These are phyloP conservation scores for Myrmecophaga tridactyla DNA, from an alignment of 2,113 vertebrate genomes.

Conservation along the genomic window DNA sequence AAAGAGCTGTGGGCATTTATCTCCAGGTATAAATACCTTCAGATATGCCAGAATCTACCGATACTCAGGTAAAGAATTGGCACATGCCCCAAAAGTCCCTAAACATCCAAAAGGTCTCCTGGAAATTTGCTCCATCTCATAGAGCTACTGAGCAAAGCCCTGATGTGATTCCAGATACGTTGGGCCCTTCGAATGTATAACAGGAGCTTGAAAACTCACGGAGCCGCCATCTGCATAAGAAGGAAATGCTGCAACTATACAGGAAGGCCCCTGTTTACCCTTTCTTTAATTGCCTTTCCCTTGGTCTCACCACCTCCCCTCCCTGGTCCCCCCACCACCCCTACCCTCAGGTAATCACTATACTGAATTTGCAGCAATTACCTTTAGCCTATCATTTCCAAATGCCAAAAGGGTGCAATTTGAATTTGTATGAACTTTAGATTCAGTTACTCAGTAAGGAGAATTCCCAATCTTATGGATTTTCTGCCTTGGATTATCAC, in stretches of 20 bases:
- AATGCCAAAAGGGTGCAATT: not conserved
- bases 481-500: slow-evolving; percentile 47
- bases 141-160: not conserved
- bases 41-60: not conserved
- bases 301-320: too few species aligned
- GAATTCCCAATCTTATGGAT: slow-evolving; percentile 32
- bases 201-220: not conserved
- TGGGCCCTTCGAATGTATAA: not conserved
- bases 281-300: not conserved
- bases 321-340: fast-evolving
- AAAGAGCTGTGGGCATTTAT: not conserved
- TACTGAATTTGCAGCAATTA: not conserved
- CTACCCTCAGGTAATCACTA: not conserved
- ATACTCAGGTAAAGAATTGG: not conserved
- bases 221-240: not conserved
- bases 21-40: fast-evolving
- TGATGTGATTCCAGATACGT: not conserved
- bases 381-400: not conserved
- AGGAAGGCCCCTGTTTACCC: not conserved
- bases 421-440: slow-evolving; percentile 44
- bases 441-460: slow-evolving; percentile 40
- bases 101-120: not conserved
- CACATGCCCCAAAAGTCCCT: not conserved
- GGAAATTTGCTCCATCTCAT: not conserved
- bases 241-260: not conserved